Evolutionary conservation across 1,140 invertebrate genomes (phyloP), one percentile per base, ranked within the genome.

Genomic region (Calliphora vicina): DNA sequence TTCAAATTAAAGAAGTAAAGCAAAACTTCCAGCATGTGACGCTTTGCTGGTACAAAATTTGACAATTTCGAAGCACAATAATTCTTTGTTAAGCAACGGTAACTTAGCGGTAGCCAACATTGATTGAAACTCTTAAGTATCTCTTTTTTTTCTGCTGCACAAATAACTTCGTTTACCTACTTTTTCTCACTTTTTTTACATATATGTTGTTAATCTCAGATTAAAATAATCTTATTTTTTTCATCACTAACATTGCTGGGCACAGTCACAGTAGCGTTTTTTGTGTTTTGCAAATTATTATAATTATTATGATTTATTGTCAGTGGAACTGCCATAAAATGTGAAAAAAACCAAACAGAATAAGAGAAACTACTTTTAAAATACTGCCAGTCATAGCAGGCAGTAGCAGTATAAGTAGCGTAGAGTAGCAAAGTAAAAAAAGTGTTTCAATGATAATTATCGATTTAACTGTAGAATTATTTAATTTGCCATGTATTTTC

Each of bases 271-370:
- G 73, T 76, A 29, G 27, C n/a, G 27, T 26, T 73, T 72, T 26
- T 13, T 29, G 10, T 27, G 26, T 27, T 42, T 8, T 35, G 73
- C 29, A 29, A 76, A 76, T 76, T n/a, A 76, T 76, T 76, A 76
- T 76, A 76, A 76, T 76, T 76, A 76, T 76, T 76, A 76, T 76
- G 73, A 76, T 76, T 76, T 76, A 76, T 76, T 76, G 50, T 57
- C n/a, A 57, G 50, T 57, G 17, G 50, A 17, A 57, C 15, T 57
- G 50, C 50, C 50, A 57, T 57, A n/a, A 57, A 17, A n/a, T 57
- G 6, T 35, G n/a, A n/a, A n/a, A 35, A 35, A 35, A 35, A 35
- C 10, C 35, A 35, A 35, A 35, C 0, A 35, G 35, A 35, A 10
- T 8, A 10, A 35, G 35, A 10, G 5, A 35, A 35, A 35, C 35